Base-by-base conservation (phyloP, 2,113 vertebrate genomes). In the Accipiter cooperii region DNA sequence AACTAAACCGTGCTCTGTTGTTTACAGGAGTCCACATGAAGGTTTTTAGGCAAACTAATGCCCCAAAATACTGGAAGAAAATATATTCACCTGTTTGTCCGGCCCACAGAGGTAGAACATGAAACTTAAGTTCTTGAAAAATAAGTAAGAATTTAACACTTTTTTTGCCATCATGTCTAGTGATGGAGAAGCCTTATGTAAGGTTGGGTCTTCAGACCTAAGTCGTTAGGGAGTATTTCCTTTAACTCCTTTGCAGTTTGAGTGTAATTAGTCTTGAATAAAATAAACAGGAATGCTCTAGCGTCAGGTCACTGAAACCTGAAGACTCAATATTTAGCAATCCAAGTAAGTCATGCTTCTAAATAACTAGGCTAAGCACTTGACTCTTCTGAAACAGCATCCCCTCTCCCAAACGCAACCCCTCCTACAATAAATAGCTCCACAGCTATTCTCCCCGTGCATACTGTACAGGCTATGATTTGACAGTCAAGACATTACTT, bases 341-440 rank as follows among this genome's bases (percentile, higher is more conserved):
- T 78, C 36, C 20, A 25, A 4, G 17, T 58, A 51, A 94, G 7
- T n/a, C 19, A 9, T 34, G 31, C 8, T 52, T 85, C 4, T 38
- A 57, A 87, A 47, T 54, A 78, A 57, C 31, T n/a, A 49, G 42
- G 17, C 28, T 79, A 63, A 86, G 20, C 28, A 36, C 22, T 42
- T 6, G 6, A 5, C 16, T 84, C 10, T 44, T 77, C 33, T 61
- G 34, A 70, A 93, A 38, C 10, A 65, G 12, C 12, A 26, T 75
- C 13, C 19, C 3, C 24, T 3, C 9, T 65, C 2, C 29, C 6
- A 22, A 52, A 38, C 1, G 2, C 70, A 83, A 8, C 5, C 26
- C 12, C 24, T 79, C 29, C 61, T 3, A 0, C 33, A 87, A 52
- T 52, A 85, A 88, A 13, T 26, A 69, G 1, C 24, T 90, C 16